phyloP scores from a whole-genome alignment of 2,797 vertebrate species.

The Lacerta bilineata region DNA sequence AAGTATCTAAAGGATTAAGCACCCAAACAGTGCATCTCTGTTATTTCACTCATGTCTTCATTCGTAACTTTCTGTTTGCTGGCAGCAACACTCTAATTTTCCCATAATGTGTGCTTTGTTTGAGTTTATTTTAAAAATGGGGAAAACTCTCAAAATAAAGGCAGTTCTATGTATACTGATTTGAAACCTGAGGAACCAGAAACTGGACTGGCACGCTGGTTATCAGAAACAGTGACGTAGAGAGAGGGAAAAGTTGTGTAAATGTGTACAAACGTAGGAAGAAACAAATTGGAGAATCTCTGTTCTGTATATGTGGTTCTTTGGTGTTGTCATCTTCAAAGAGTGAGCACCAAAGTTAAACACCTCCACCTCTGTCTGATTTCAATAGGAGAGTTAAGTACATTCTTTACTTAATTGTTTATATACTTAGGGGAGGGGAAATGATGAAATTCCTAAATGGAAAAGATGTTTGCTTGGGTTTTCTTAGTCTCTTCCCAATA shows the following conservation, averaged over 20 bases:
- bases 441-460: not conserved
- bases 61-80: slow-evolving; percentile 76
- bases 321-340: not conserved
- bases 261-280: slow-evolving; percentile 59
- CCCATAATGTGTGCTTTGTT: slow-evolving; percentile 76
- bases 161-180: slow-evolving; percentile 78
- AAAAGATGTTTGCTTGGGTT: not conserved
- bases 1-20: slow-evolving; percentile 74
- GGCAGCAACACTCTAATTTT: slow-evolving; percentile 70
- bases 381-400: not conserved
- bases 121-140: slow-evolving; percentile 69
- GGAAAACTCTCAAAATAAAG: slow-evolving; percentile 77
- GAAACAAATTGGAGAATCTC: no score
- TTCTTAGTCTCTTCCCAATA: not conserved
- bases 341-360: not conserved
- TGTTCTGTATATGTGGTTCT: slow-evolving; percentile 44
- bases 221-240: slow-evolving; percentile 70
- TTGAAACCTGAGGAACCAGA: slow-evolving; percentile 80
- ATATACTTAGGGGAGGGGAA: not conserved
- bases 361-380: not conserved
- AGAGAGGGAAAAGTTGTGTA: slow-evolving; percentile 67
- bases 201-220: slow-evolving; percentile 74
- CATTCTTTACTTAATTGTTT: not conserved
- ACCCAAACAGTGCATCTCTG: slow-evolving; percentile 69
- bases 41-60: slow-evolving; percentile 69